Evolutionary conservation across 2,113 vertebrate species (phyloP).

Genomic region (Murina feae): DNA sequence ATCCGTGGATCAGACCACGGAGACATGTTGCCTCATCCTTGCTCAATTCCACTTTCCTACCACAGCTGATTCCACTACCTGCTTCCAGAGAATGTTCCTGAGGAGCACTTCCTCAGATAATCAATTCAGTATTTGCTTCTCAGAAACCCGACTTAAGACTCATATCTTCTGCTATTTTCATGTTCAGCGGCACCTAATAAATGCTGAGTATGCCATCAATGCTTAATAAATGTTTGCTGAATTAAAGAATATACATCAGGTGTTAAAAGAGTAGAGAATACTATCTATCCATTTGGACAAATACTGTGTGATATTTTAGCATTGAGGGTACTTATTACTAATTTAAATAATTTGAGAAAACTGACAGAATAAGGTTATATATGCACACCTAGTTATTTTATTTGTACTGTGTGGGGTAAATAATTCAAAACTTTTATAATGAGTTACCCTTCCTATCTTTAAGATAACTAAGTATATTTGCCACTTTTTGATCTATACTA

Average conservation of each 20-base stretch:
- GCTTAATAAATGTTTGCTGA: background rate
- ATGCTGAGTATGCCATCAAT: background rate
- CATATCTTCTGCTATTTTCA: background rate
- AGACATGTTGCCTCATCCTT: background rate
- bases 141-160: background rate
- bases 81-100: background rate
- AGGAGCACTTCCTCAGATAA: background rate
- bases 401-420: background rate
- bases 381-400: background rate
- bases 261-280: background rate
- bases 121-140: background rate
- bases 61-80: too few species aligned
- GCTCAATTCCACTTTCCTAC: background rate
- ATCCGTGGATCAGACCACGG: background rate
- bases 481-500: background rate
- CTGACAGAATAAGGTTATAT: background rate
- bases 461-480: background rate
- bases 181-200: background rate
- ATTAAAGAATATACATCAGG: background rate
- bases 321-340: background rate
- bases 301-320: background rate
- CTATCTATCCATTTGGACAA: background rate
- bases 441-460: background rate
- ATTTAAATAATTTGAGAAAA: constrained; percentile 2
- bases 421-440: background rate